phyloP scores from a whole-genome alignment of 2,888 invertebrate genomes.

The Spisula solida region DNA sequence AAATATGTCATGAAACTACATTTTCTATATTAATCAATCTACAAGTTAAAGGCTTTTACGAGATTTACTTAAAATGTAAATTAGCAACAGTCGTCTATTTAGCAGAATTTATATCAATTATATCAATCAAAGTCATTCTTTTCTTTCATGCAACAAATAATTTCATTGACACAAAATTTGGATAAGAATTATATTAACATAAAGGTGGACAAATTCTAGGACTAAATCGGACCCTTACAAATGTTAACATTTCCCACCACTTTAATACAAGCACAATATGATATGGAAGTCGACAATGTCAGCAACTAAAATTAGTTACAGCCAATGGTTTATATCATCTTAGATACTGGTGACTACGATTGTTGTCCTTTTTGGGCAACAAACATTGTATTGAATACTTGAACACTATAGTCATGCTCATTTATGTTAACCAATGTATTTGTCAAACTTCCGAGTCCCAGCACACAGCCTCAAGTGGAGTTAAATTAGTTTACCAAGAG shows the following conservation, averaged over 20 bases:
- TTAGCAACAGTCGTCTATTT: not conserved
- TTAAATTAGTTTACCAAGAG: not conserved
- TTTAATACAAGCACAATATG: not conserved
- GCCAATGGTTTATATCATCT: not conserved
- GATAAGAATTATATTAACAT: not conserved
- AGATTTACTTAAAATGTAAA: conserved; percentile 21
- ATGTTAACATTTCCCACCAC: not conserved
- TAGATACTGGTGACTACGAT: too few relatives aligned
- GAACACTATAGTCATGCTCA: too few relatives aligned
- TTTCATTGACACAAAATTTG: not conserved
- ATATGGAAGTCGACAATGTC: not conserved
- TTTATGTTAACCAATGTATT: too few relatives aligned
- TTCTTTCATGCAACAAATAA: not conserved
- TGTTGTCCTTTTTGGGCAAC: too few relatives aligned
- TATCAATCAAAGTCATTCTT: conserved; percentile 4
- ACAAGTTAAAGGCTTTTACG: not conserved
- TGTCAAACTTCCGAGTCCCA: too few relatives aligned
- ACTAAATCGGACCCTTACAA: not conserved
- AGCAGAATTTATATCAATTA: not conserved
- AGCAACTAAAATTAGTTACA: too few relatives aligned
- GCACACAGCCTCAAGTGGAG: not conserved
- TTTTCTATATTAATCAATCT: not conserved
- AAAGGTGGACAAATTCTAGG: not conserved
- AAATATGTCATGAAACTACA: conserved; percentile 2
- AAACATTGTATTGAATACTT: too few relatives aligned